Percentiles rank a stretch among this genome's conserved stretches.
These are phyloP conservation scores for Macroglossus sobrinus DNA, from an alignment of 2,113 vertebrate genomes.

Conservation along the genomic window DNA sequence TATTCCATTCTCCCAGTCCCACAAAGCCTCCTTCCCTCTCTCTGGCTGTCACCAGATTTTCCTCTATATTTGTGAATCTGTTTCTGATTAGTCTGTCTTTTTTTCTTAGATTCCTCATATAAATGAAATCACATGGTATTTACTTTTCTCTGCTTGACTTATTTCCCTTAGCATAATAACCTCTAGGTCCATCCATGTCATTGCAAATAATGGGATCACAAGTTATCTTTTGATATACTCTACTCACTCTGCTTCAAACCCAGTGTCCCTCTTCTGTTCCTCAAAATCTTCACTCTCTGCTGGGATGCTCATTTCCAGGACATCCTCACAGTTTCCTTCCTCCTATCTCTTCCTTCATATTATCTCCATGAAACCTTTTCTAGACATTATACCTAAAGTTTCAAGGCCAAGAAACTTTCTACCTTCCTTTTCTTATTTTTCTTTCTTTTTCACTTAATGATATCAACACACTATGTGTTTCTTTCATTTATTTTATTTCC, in stretches of 20 bases:
- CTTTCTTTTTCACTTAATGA: not conserved
- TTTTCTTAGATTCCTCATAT: too few relatives aligned
- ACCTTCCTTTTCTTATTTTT: not conserved
- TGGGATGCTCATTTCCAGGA: not conserved
- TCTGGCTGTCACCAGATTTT: too few relatives aligned
- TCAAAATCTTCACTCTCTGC: not conserved
- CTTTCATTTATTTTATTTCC: not conserved
- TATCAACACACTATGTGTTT: not conserved
- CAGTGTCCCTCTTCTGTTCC: fast-evolving
- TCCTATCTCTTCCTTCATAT: not conserved
- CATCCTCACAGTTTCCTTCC: not conserved
- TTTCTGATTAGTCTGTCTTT: too few relatives aligned
- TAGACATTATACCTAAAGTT: not conserved
- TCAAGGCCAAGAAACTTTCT: not conserved
- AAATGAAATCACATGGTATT: too few relatives aligned
- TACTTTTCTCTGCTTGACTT: too few relatives aligned
- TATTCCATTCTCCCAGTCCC: too few relatives aligned
- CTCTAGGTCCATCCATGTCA: too few relatives aligned
- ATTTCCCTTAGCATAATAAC: too few relatives aligned
- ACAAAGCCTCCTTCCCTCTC: too few relatives aligned
- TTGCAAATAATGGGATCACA: not conserved
- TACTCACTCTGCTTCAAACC: not conserved
- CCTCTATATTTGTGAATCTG: too few relatives aligned
- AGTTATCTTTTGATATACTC: not conserved
- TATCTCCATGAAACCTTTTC: not conserved